phyloP scores from a whole-genome alignment of 2,888 invertebrate genomes.

The Drosophila mayaguana region DNA sequence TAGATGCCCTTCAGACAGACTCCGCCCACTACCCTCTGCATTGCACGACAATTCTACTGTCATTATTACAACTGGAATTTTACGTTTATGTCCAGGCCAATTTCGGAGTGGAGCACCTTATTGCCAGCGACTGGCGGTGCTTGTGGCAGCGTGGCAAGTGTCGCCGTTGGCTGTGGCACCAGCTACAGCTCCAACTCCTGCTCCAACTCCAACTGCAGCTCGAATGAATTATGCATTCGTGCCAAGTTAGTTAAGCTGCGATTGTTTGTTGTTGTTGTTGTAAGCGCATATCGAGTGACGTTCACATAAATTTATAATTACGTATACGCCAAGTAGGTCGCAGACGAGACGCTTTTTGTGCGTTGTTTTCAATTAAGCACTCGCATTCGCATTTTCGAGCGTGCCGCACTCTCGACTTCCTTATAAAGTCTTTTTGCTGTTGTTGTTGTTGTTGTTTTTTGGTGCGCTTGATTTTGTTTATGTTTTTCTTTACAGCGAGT shows the following conservation, averaged over 20 bases:
- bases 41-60: not conserved
- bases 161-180: conserved; percentile 38
- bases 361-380: conserved; percentile 65
- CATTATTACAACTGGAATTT: conserved; percentile 1
- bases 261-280: conserved; percentile 34
- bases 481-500: conserved; percentile 18
- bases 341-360: conserved; percentile 31
- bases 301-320: conserved; percentile 79
- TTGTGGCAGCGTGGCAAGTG: conserved; percentile 61
- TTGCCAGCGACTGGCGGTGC: conserved; percentile 19
- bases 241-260: conserved; percentile 42
- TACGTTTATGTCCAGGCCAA: conserved; percentile 3
- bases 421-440: conserved; percentile 56
- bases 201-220: not conserved
- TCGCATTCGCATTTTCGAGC: conserved; percentile 52
- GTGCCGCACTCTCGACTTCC: conserved; percentile 68
- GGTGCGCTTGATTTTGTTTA: conserved; percentile 19
- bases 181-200: not conserved
- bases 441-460: conserved; percentile 6
- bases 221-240: conserved; percentile 64
- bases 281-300: conserved; percentile 47
- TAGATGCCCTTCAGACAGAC: not conserved
- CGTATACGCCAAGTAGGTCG: conserved; percentile 79
- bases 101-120: conserved; percentile 7
- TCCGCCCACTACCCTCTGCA: too few species aligned